Evolutionary conservation across 2,888 invertebrate genomes (phyloP).

Genomic region (Mechanitis messenoides): DNA sequence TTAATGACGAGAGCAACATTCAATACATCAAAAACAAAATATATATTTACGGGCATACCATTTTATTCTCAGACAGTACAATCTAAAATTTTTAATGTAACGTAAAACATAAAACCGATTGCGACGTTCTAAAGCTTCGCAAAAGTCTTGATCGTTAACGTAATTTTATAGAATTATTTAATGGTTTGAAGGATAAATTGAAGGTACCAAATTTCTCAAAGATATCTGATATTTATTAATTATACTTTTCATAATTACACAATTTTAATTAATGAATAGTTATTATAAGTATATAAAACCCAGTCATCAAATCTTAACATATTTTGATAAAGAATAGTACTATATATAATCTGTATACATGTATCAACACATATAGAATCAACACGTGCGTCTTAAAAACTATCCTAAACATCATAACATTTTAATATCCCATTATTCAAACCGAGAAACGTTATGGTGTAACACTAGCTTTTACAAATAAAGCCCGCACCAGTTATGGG

Average conservation of each 20-base stretch:
- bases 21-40: too few species aligned
- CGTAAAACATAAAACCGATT: slow-evolving; percentile 57
- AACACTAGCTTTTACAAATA: slow-evolving; percentile 36
- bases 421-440: slow-evolving; percentile 31
- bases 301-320: too few species aligned
- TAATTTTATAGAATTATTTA: slow-evolving; percentile 62
- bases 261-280: too few species aligned
- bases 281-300: too few species aligned
- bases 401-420: slow-evolving; percentile 22
- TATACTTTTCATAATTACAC: background rate
- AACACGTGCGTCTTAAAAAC: slow-evolving; percentile 24
- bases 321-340: too few species aligned
- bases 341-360: background rate
- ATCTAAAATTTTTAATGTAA: slow-evolving; percentile 45
- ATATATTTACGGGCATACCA: background rate
- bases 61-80: slow-evolving; percentile 41
- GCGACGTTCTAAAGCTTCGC: slow-evolving; percentile 54
- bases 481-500: slow-evolving; percentile 47
- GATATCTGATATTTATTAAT: background rate
- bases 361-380: slow-evolving; percentile 1
- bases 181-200: slow-evolving; percentile 47
- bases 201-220: slow-evolving; percentile 8
- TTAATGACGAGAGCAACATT: too few species aligned
- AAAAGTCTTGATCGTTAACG: slow-evolving; percentile 59
- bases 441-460: slow-evolving; percentile 30